Evolutionary conservation across 1,140 invertebrate genomes (phyloP), one percentile per base, ranked within the genome.

Genomic region (Dendroctonus valens): DNA sequence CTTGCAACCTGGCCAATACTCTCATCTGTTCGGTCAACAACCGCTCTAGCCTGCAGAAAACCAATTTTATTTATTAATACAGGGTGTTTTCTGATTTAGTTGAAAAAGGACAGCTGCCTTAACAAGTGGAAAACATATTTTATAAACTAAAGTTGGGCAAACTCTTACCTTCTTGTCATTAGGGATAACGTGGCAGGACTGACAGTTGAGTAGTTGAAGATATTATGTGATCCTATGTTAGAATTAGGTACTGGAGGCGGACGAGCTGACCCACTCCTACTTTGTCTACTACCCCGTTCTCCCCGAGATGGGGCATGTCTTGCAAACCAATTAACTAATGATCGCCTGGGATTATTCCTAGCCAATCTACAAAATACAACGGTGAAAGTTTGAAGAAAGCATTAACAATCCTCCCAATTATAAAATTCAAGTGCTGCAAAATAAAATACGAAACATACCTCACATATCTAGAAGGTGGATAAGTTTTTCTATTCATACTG

Each of bases 381-480:
- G n/a, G n/a, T n/a, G n/a, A 26, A 26, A 26, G 26, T 26, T 26
- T 26, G 26, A 26, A 26, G 1, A 26, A 26, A 26, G 26, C 26
- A 26, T 26, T 26, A 26, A n/a, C n/a, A n/a, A n/a, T n/a, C n/a
- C n/a, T 26, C 1, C 26, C 1, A 26, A 26, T 26, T 26, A 26
- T 26, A 26, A 26, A 26, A 26, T 26, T 26, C 26, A 26, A 1
- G 3, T 26, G 26, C 26, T 26, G 26, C 1, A 26, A 26, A 26
- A 1, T 26, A 26, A 26, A 26, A 26, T 3, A 2, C 26, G 3
- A 26, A 26, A 14, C 42, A 49, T 14, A 68, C 62, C 63, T 46
- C n/a, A 59, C 68, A 63, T 74, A 69, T 44, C 72, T 68, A 8
- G 74, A 76, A n/a, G 74, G 73, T 26, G 74, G 75, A 63, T 74